Evolutionary conservation across 2,888 invertebrate genomes (phyloP), one percentile per base, ranked within the genome.

Genomic region (Eudemis profundana): DNA sequence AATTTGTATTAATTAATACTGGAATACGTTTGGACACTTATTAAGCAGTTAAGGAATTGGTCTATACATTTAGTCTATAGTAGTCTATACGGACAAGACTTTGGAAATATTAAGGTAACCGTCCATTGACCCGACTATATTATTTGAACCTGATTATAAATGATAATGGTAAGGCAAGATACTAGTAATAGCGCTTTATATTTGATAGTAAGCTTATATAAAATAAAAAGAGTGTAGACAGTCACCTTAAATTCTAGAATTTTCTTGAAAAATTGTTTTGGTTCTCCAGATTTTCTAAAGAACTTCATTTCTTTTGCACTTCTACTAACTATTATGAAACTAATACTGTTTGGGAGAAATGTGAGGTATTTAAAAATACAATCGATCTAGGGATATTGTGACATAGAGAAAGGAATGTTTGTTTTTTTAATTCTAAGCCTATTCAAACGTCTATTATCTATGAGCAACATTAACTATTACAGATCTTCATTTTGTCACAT

Each of bases 391-490:
- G 7, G 15, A 46, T 44, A 46, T 36, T 59, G 59, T 23, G 36
- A 49, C 49, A 17, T 17, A 50, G 21, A 36, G 7, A 29, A 42
- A 44, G 64, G 57, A 64, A 64, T 64, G 64, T 54, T 27, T 40
- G 10, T 5, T 56, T 15, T 44, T 29, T 44, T 33, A 29, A 38
- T 21, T 59, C 36, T 51, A 51, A 36, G 14, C 23, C 36, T 49
- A 47, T 36, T 17, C 33, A 2, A 56, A 64, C 19, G 2, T 27
- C 29, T 63, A 54, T 63, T 23, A 14, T 51, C 57, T 59, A 64
- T 44, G 57, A 59, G 64, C 62, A 27, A 40, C 54, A 61, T 46
- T 57, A 67, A 49, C 27, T 65, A 61, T 44, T 5, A 56, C 33
- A 21, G 36, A 27, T 19, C 61, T 46, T 56, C 56, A 29, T 27